Base-by-base conservation (phyloP, 2,113 vertebrate genomes). In the Trochalopteron elliotii region DNA sequence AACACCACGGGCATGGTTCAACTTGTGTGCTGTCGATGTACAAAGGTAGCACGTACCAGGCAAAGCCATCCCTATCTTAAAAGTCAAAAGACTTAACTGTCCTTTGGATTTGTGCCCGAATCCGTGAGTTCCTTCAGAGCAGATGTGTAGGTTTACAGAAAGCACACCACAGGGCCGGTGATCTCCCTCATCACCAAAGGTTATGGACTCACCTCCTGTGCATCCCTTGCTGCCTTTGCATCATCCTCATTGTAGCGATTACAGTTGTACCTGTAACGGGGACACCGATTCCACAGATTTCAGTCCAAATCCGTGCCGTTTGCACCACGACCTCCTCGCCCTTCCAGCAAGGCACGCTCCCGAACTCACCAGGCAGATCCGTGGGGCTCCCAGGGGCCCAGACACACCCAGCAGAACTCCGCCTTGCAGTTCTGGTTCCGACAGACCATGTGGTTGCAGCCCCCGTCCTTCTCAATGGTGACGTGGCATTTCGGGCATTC, bases 361-460 rank as follows among this genome's bases (percentile, higher is more conserved):
- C 16, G 1, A 96, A 98, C 98, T 98, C 98, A 99, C 99, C 99
- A 99, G 97, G 99, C 99, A 95, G 99, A 99, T 96, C 99, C 99
- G 3, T 99, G 99, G 28, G 99, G 99, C 95, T 99, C 99, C 99
- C 99, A 99, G 78, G 99, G 99, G 74, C 99, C 99, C 97, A 99
- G 98, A 97, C 99, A 99, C 93, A 99, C 99, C 99, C 99, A 99
- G 98, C 99, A 99, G 98, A 99, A 99, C 97, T 99, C 99, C 12
- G 99, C 99, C 99, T 99, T 99, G 98, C 99, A 99, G 97, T 99
- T 99, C 98, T 99, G 99, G 98, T 99, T 99, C 97, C 99, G 99
- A 98, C 99, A 99, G 89, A 99, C 99, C 99, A 99, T 99, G 98
- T 99, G 99, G 97, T 99, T 99, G 97, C 99, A 99, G 97, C 99